phyloP scores from a whole-genome alignment of 2,888 invertebrate genomes.

The Agriopis aurantiaria region DNA sequence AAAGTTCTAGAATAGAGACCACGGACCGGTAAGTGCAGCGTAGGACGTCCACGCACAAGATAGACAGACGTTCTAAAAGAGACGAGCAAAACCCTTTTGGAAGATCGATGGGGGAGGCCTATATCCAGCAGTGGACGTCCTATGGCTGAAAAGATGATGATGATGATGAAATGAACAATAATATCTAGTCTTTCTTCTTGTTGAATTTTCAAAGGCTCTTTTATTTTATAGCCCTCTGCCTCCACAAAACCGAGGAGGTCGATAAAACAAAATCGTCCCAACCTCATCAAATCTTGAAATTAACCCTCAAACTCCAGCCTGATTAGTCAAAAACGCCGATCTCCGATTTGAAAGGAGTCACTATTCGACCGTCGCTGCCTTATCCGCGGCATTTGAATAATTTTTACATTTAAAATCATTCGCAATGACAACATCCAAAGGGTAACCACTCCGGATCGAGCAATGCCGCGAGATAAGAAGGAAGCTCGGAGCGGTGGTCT shows the following conservation, averaged over 20 bases:
- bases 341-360: conserved; percentile 73
- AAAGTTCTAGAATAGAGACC: too few species aligned
- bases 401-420: conserved; percentile 87
- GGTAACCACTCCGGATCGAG: conserved; percentile 84
- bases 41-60: too few species aligned
- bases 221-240: background rate
- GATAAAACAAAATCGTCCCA: conserved; percentile 33
- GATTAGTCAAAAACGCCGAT: conserved; percentile 72
- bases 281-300: conserved; percentile 35
- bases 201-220: background rate
- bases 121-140: too few species aligned
- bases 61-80: too few species aligned
- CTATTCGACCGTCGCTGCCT: conserved; percentile 77
- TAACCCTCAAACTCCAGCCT: conserved; percentile 51
- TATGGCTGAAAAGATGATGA: too few species aligned
- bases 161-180: background rate
- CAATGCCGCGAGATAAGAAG: conserved; percentile 83
- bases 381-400: conserved; percentile 83
- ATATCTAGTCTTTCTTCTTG: background rate
- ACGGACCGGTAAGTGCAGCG: too few species aligned
- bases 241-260: conserved; percentile 22
- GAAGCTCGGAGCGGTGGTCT: conserved; percentile 61
- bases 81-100: too few species aligned
- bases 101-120: too few species aligned
- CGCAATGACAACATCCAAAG: conserved; percentile 85